These are phyloP conservation scores for Gonatopus flavifemur DNA, from an alignment of 1,140 invertebrate species.

Conservation along the genomic window DNA sequence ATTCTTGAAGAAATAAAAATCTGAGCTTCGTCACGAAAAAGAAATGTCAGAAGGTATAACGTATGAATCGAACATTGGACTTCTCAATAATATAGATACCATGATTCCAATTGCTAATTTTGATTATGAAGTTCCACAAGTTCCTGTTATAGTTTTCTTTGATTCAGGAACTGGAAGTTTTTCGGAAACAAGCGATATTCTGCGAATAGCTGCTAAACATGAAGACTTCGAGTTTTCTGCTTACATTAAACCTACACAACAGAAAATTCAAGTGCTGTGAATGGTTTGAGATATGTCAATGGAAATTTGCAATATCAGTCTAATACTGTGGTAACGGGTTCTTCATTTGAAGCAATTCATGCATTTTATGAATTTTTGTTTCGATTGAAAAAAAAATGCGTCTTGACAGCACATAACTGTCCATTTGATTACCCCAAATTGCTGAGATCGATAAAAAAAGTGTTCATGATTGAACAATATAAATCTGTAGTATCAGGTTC, in stretches of 20 bases:
- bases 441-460: not conserved
- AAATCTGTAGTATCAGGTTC: not conserved
- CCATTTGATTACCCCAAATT: not conserved
- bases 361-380: slow-evolving; percentile 1
- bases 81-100: no score
- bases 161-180: not conserved
- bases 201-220: not conserved
- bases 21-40: slow-evolving; percentile 15
- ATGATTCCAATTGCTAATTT: no score
- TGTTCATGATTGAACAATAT: not conserved
- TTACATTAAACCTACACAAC: not conserved
- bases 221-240: not conserved
- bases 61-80: not conserved
- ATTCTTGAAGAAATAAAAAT: slow-evolving; percentile 17
- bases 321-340: slow-evolving; percentile 2
- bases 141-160: no score
- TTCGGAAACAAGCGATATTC: not conserved
- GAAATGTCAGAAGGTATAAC: not conserved
- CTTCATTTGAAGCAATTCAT: slow-evolving; percentile 8
- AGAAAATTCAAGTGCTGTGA: not conserved
- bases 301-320: slow-evolving; percentile 1
- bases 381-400: not conserved
- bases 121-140: no score
- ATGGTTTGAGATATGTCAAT: not conserved
- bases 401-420: not conserved